A percentile compares a stretch with the other conserved stretches of the same genome.
Conservation (phyloP, 1,140 invertebrate species). For the Acromyrmex heyeri region DNA sequence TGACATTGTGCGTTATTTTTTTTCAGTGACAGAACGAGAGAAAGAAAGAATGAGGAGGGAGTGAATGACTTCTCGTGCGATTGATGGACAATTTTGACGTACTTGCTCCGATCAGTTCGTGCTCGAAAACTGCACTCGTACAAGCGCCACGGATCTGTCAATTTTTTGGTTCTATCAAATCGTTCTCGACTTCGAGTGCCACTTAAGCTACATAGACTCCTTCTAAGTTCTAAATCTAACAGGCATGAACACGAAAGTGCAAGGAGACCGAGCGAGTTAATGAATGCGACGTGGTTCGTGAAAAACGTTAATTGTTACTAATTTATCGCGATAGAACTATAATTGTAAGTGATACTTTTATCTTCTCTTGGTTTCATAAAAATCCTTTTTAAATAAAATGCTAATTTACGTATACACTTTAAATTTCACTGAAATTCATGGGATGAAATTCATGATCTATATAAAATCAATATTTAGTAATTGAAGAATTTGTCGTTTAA, state of each 20-base stretch:
- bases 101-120: constrained; percentile 53
- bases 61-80: constrained; percentile 65
- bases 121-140: constrained; percentile 20
- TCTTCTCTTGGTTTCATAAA: background rate
- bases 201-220: constrained; percentile 75
- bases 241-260: constrained; percentile 76
- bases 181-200: constrained; percentile 64
- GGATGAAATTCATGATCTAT: background rate
- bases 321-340: background rate
- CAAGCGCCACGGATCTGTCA: constrained; percentile 13
- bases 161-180: constrained; percentile 11
- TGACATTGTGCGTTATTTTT: constrained; percentile 32
- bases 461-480: background rate
- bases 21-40: constrained; percentile 59
- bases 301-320: constrained; percentile 23
- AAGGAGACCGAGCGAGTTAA: constrained; percentile 27
- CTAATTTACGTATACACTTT: background rate
- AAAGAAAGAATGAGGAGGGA: constrained; percentile 65
- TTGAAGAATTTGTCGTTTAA: background rate
- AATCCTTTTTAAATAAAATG: constrained; percentile 4
- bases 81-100: constrained; percentile 57
- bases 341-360: background rate
- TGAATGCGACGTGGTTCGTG: constrained; percentile 69
- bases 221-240: constrained; percentile 80
- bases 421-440: background rate